These are phyloP conservation scores for Armadillidium nasatum DNA, from an alignment of 1,140 invertebrate genomes.

Conservation along the genomic window DNA sequence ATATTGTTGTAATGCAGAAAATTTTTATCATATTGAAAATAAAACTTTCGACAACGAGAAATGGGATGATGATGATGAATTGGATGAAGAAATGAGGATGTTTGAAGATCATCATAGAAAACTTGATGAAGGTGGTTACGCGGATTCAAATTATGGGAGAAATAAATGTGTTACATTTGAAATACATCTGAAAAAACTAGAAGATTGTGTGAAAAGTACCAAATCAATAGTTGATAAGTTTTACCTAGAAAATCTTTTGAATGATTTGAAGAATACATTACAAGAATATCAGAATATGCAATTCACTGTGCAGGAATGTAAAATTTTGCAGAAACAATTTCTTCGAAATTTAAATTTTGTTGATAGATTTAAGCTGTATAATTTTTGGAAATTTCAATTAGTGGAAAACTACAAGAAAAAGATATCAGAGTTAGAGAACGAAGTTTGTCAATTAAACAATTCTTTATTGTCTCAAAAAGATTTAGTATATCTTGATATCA, in stretches of 20 bases:
- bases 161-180: not conserved
- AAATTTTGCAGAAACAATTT: not conserved
- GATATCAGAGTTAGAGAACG: not conserved
- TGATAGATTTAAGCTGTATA: slow-evolving; percentile 36
- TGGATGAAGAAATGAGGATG: not conserved
- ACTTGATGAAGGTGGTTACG: not conserved
- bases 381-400: slow-evolving; percentile 37
- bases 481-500: slow-evolving; percentile 32
- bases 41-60: too few relatives aligned
- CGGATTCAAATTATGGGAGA: not conserved
- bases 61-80: not conserved
- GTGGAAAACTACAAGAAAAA: not conserved
- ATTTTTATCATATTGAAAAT: too few relatives aligned
- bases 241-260: not conserved
- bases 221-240: not conserved
- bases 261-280: not conserved
- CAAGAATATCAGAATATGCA: not conserved
- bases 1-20: too few relatives aligned
- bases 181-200: not conserved
- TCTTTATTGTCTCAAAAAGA: slow-evolving; percentile 30
- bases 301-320: not conserved
- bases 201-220: not conserved
- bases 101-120: not conserved
- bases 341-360: not conserved
- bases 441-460: slow-evolving; percentile 25